Percentiles rank a stretch among this genome's conserved stretches.
Conservation (phyloP, 2,797 vertebrate species). For the Fundulus diaphanus region DNA sequence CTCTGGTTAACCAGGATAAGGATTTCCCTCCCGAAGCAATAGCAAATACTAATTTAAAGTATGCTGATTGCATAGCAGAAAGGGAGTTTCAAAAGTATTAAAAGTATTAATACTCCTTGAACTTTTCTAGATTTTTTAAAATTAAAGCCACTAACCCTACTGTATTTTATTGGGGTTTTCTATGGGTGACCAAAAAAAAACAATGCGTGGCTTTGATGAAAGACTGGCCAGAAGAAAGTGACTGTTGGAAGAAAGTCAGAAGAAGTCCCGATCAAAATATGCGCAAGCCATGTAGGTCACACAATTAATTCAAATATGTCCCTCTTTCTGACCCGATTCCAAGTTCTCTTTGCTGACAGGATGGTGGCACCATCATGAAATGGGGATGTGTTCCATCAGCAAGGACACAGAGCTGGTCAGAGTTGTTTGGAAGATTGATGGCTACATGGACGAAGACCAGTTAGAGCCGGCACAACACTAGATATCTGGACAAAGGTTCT, state of each 20-base stretch:
- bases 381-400: background rate
- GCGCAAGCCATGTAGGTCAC: background rate
- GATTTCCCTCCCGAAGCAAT: no score
- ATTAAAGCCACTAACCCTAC: background rate
- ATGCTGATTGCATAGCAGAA: background rate
- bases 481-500: background rate
- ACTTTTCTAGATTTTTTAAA: background rate
- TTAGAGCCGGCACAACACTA: background rate
- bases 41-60: background rate
- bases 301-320: background rate
- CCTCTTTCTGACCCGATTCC: background rate
- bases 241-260: background rate
- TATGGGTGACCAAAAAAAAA: background rate
- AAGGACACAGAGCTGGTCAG: background rate
- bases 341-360: background rate
- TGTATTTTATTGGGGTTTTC: background rate
- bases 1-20: no score
- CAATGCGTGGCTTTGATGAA: background rate
- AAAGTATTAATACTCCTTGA: background rate
- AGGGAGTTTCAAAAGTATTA: background rate
- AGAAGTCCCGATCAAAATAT: background rate
- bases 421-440: background rate
- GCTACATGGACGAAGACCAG: background rate
- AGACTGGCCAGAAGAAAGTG: background rate
- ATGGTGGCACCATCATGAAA: background rate